Evolutionary conservation across 2,113 vertebrate genomes (phyloP).

Genomic region (Bubalus kerabau): DNA sequence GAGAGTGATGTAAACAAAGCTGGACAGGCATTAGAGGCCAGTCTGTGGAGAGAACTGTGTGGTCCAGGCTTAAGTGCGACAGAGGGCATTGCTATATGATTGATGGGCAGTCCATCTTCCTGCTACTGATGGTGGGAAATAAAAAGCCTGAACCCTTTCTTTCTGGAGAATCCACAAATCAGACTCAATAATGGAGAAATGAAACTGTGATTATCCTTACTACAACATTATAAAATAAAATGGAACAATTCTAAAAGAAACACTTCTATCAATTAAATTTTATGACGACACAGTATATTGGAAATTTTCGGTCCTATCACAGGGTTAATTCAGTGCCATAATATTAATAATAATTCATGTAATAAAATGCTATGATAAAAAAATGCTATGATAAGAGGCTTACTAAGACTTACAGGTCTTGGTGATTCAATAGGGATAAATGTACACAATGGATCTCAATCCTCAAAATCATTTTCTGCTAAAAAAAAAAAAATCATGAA

Average conservation of each 20-base stretch:
- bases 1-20: background rate
- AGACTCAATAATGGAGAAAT: background rate
- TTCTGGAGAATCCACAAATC: background rate
- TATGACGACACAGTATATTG: background rate
- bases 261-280: background rate
- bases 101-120: background rate
- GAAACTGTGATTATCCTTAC: background rate
- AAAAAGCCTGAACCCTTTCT: background rate
- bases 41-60: fast-evolving
- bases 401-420: background rate
- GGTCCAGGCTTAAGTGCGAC: background rate
- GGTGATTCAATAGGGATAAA: background rate
- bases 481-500: background rate
- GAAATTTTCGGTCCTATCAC: background rate
- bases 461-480: background rate
- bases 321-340: background rate
- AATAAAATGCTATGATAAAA: background rate
- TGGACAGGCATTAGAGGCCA: background rate
- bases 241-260: background rate
- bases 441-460: background rate
- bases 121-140: background rate
- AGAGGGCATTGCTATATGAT: fast-evolving
- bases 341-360: background rate
- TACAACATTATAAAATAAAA: background rate
- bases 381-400: background rate